Base-by-base conservation (phyloP, 2,797 vertebrate genomes). In the Phoebastria nigripes region DNA sequence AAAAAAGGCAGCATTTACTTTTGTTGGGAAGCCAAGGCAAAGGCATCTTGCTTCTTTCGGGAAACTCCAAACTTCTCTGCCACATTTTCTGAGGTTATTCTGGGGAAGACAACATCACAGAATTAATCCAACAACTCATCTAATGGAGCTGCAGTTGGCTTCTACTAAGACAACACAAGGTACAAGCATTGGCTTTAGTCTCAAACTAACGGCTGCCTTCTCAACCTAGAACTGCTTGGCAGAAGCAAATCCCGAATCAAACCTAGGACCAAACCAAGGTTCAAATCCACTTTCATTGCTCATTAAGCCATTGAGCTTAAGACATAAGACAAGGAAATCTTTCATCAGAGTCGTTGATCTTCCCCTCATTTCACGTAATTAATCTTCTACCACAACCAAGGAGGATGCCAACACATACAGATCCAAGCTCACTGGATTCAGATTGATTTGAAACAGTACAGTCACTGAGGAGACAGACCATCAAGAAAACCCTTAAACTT, bases 71-170 rank as follows among this genome's bases (percentile, higher is more conserved):
- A 99, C 47, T 97, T 95, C 97, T 99, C 98, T 0, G 99, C 99
- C 9, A 99, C 98, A 0, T 99, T 99, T 97, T 99, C 99, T 3
- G 98, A 99, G 33, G 98, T 99, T 96, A 99, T 98, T 95, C 98
- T 99, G 95, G 39, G 59, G 83, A 96, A 95, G 82, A 66, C 35
- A 95, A 59, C 20, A 89, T 12, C 22, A 79, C 3, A 56, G 54
- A 87, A 28, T 90, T 37, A 94, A 67, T 28, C n/a, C 42, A 47
- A 19, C 17, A 41, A 89, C 82, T 92, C 71, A 89, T 56, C 93
- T 94, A 87, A 95, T 47, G 65, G 29, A 84, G 46, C 31, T 61
- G 46, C 41, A 65, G 4, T 4, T 74, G 51, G 28, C 41, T 69
- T 51, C 54, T 62, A 8, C 74, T 19, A 22, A 65, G 8, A 89